These are phyloP conservation scores for Shargacucullia verbasci DNA, from an alignment of 2,888 invertebrate species.

Conservation along the genomic window DNA sequence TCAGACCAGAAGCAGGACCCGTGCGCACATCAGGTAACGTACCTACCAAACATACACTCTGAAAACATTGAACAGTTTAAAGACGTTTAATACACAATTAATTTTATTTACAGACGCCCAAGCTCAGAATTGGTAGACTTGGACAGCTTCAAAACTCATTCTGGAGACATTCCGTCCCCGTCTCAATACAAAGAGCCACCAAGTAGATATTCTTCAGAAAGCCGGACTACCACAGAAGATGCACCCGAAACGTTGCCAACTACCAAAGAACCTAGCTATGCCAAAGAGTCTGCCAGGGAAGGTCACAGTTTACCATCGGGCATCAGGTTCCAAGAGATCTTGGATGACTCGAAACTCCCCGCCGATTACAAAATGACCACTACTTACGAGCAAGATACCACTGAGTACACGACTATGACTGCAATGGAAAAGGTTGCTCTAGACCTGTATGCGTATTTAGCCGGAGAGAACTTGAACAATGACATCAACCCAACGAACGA, in stretches of 20 bases:
- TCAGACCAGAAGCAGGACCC: slow-evolving; percentile 87
- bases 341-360: slow-evolving; percentile 82
- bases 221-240: slow-evolving; percentile 86
- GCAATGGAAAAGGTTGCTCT: slow-evolving; percentile 95
- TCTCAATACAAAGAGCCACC: slow-evolving; percentile 87
- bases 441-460: slow-evolving; percentile 94
- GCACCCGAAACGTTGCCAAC: slow-evolving; percentile 81
- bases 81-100: slow-evolving; percentile 1
- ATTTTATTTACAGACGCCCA: slow-evolving; percentile 89
- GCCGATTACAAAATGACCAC: slow-evolving; percentile 81
- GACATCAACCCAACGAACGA: slow-evolving; percentile 82
- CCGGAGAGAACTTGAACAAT: slow-evolving; percentile 90
- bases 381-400: slow-evolving; percentile 82
- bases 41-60: slow-evolving; percentile 7
- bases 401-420: slow-evolving; percentile 91
- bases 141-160: slow-evolving; percentile 94
- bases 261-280: slow-evolving; percentile 70
- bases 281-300: slow-evolving; percentile 77
- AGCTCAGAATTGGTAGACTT: slow-evolving; percentile 95
- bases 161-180: slow-evolving; percentile 87
- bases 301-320: slow-evolving; percentile 80
- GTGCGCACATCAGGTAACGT: slow-evolving; percentile 89
- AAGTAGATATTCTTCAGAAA: slow-evolving; percentile 83
- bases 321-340: slow-evolving; percentile 79
- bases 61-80: not conserved